Base-by-base conservation (phyloP, 2,797 vertebrate genomes). In the Tympanoctomys barrerae region DNA sequence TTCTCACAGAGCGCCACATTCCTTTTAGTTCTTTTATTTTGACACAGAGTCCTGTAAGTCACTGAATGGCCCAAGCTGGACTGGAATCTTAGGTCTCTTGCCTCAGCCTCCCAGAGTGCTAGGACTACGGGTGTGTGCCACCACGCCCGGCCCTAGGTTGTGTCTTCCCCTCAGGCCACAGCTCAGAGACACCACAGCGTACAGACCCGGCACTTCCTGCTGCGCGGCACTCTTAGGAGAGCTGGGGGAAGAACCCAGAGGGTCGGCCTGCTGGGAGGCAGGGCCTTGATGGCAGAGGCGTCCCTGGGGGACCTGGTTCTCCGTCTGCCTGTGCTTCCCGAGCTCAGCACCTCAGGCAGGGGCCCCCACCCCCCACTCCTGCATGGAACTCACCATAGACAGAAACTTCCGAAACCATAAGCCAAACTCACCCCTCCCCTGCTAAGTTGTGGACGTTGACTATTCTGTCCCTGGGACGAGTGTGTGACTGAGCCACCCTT, bases 161-260 rank as follows among this genome's bases (percentile, higher is more conserved):
- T 19, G 70, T 91, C 71, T 89, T 64, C 81, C 6, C 2, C 11
- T 0, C 1, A 22, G 0, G 85, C 11, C 24, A n/a, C 42, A 19
- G 7, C n/a, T 5, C 19, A 10, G 39, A 73, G 18, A 81, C 2
- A 28, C 62, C 11, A 19, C 14, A 49, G 54, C 0, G 8, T 70
- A 11, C 1, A 9, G 33, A 89, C 39, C 5, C 12, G 6, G 36
- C 0, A 7, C 22, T 54, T 28, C 0, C 0, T 0, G 59, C 42
- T n/a, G 1, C 62, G 19, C 18, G 8, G 22, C 39, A 11, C 36
- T 19, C 75, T 28, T 33, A 59, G 79, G 36, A 70, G 36, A 62
- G 54, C 24, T 7, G n/a, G 79, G 79, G 19, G 33, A 12, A 78
- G 16, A 28, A 26, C 2, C 46, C 54, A 1, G 0, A 1, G 7